These are phyloP conservation scores for Drosophila novamexicana DNA, from an alignment of 1,140 invertebrate genomes.

Conservation along the genomic window DNA sequence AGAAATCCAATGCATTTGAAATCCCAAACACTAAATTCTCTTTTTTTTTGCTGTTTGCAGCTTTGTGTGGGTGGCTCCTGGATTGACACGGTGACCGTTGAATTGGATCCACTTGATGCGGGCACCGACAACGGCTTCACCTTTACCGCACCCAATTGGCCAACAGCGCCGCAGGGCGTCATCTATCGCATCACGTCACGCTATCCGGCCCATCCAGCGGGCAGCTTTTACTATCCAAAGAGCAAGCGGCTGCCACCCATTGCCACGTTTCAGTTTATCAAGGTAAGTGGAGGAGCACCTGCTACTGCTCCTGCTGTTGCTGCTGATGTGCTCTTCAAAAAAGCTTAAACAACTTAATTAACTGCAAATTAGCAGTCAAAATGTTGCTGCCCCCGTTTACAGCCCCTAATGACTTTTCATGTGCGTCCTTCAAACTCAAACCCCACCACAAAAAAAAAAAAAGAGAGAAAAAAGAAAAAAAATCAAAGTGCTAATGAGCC, in stretches of 20 bases:
- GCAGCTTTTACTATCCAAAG: slow-evolving; percentile 97
- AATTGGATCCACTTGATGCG: slow-evolving; percentile 97
- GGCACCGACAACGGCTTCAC: slow-evolving; percentile 98
- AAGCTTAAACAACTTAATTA: slow-evolving; percentile 81
- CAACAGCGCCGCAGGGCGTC: slow-evolving; percentile 94
- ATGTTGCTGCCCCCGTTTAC: slow-evolving; percentile 45
- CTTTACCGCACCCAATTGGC: slow-evolving; percentile 97
- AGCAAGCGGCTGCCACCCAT: slow-evolving; percentile 94
- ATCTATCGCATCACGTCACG: slow-evolving; percentile 95
- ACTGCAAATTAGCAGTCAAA: slow-evolving; percentile 81
- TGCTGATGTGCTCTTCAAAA: slow-evolving; percentile 11
- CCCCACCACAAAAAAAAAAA: slow-evolving; percentile 19
- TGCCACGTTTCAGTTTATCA: slow-evolving; percentile 95
- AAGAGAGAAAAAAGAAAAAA: slow-evolving; percentile 32
- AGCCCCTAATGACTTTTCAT: slow-evolving; percentile 67
- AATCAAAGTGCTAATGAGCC: slow-evolving; percentile 83
- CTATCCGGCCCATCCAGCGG: slow-evolving; percentile 95
- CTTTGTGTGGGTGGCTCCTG: slow-evolving; percentile 98
- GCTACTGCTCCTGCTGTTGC: slow-evolving; percentile 69
- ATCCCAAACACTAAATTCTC: neutral
- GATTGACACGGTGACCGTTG: slow-evolving; percentile 95
- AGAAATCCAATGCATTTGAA: slow-evolving; percentile 17
- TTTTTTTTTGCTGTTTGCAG: slow-evolving; percentile 68
- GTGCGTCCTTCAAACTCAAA: slow-evolving; percentile 3
- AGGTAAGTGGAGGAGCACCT: slow-evolving; percentile 89